Conservation (phyloP, 2,888 invertebrate species). For the Arge pagana region DNA sequence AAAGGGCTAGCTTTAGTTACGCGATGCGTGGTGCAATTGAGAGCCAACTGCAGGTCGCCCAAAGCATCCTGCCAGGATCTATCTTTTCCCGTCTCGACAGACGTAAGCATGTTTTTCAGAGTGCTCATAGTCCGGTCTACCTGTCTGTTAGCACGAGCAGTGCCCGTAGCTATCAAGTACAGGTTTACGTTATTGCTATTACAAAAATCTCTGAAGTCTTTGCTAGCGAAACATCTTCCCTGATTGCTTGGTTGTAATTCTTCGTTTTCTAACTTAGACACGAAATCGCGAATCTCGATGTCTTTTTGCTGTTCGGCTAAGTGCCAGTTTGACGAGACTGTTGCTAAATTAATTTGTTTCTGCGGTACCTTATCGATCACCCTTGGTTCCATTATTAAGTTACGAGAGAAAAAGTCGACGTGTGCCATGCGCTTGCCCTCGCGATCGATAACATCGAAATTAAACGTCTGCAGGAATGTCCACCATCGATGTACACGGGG, state of each 20-base stretch:
- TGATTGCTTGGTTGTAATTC: constrained; percentile 18
- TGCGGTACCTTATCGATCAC: not conserved
- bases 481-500: constrained; percentile 40
- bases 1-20: constrained; percentile 38
- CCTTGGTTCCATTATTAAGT: constrained; percentile 6
- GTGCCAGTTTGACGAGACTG: constrained; percentile 26
- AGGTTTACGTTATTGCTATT: constrained; percentile 13
- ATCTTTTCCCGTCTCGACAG: constrained; percentile 29
- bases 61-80: constrained; percentile 39
- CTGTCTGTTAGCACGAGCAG: constrained; percentile 38
- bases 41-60: constrained; percentile 37
- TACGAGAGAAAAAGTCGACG: constrained; percentile 28
- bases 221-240: constrained; percentile 15
- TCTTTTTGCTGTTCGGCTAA: constrained; percentile 29
- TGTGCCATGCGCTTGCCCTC: constrained; percentile 29
- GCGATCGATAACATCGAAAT: constrained; percentile 28
- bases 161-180: constrained; percentile 36
- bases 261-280: constrained; percentile 16
- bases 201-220: constrained; percentile 18
- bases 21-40: constrained; percentile 37
- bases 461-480: constrained; percentile 33
- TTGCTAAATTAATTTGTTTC: constrained; percentile 10
- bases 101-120: constrained; percentile 36
- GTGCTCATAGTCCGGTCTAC: constrained; percentile 37
- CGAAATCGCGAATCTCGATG: constrained; percentile 19